phyloP scores from a whole-genome alignment of 2,888 invertebrate genomes.

The Leucophenga montana region DNA sequence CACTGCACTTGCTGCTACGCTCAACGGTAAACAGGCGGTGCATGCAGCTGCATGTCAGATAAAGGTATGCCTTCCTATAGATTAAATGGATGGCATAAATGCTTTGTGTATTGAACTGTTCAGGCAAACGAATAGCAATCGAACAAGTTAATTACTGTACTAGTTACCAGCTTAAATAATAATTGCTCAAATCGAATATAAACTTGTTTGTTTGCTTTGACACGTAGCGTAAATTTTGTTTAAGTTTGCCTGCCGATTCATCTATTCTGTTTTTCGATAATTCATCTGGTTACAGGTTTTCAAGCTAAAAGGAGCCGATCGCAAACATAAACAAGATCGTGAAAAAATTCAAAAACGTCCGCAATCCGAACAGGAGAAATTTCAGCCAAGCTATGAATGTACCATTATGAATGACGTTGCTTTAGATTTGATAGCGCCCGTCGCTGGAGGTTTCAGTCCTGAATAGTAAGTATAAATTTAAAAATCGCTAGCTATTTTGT shows the following conservation, averaged over 20 bases:
- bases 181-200: background rate
- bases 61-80: conserved; percentile 78
- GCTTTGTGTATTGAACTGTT: too few species aligned
- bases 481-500: too few species aligned
- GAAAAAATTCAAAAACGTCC: conserved; percentile 94
- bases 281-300: conserved; percentile 75
- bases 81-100: too few species aligned
- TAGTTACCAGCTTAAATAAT: too few species aligned
- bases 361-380: conserved; percentile 89
- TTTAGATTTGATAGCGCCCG: conserved; percentile 64
- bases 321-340: conserved; percentile 96
- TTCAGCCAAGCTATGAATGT: conserved; percentile 95
- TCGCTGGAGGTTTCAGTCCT: conserved; percentile 71
- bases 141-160: background rate
- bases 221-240: too few species aligned
- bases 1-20: conserved; percentile 33
- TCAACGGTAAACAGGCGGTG: conserved; percentile 76
- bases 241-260: too few species aligned
- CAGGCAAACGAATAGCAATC: background rate
- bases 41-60: conserved; percentile 97
- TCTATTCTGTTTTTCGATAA: too few species aligned
- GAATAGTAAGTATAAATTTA: conserved; percentile 69
- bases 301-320: conserved; percentile 95
- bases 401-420: conserved; percentile 93
- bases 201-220: conserved; percentile 16